Conservation (phyloP, 2,888 invertebrate species). For the Nomada hirtipes region DNA sequence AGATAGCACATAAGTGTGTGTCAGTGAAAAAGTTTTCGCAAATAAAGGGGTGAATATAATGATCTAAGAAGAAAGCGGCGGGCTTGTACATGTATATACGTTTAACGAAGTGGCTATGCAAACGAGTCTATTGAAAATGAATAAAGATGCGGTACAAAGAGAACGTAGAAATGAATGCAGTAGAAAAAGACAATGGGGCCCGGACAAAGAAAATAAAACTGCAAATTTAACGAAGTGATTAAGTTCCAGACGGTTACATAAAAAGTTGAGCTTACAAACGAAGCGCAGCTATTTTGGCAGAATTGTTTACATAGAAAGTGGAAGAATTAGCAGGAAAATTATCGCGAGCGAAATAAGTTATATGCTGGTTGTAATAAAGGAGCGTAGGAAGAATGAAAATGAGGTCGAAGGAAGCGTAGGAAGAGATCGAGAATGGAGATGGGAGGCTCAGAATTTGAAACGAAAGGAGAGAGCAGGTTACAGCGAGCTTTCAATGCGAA, state of each 20-base stretch:
- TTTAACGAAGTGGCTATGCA: neutral
- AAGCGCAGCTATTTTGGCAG: neutral
- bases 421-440: conserved; percentile 33
- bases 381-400: conserved; percentile 1
- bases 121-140: neutral
- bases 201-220: no score
- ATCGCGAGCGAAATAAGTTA: neutral
- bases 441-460: conserved; percentile 41
- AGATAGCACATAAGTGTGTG: no score
- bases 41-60: neutral
- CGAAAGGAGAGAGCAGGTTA: conserved; percentile 33
- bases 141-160: no score
- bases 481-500: conserved; percentile 70
- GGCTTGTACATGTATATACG: neutral
- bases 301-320: no score
- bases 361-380: neutral
- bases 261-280: neutral
- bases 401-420: conserved; percentile 20
- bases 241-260: neutral
- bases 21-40: neutral
- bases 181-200: neutral
- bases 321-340: neutral
- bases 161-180: neutral
- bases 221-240: neutral
- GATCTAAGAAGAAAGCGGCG: neutral